Evolutionary conservation across 2,797 vertebrate genomes (phyloP).

Genomic region (Bucorvus abyssinicus): DNA sequence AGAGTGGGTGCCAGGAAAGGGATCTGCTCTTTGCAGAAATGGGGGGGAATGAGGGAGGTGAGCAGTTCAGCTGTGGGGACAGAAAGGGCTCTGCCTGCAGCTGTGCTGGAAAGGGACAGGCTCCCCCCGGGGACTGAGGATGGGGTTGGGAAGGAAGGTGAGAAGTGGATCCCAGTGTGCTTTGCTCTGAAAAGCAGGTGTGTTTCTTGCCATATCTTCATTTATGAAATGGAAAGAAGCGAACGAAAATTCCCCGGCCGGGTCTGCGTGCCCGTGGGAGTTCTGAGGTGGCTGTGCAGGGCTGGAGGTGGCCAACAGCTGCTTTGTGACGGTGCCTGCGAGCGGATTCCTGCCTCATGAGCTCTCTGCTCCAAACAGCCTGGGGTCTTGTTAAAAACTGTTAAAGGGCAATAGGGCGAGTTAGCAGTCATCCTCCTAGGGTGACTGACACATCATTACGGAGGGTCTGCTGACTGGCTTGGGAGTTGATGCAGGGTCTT

Average conservation of each 20-base stretch:
- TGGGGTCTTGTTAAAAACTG: neutral
- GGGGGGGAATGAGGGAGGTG: neutral
- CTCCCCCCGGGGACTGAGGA: neutral
- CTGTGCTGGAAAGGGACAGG: neutral
- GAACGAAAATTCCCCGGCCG: neutral
- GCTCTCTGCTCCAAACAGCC: neutral
- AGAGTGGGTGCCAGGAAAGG: no score
- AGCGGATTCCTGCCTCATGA: neutral
- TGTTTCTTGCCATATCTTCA: neutral
- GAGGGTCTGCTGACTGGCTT: neutral
- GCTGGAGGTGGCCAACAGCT: neutral
- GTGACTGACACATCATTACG: accelerated
- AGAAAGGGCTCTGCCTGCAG: neutral
- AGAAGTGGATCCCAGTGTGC: neutral
- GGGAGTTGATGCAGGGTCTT: neutral
- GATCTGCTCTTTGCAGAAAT: neutral
- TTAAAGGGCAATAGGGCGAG: neutral
- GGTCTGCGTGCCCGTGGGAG: accelerated
- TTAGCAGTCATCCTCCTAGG: neutral
- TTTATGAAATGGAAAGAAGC: neutral
- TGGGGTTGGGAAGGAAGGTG: neutral
- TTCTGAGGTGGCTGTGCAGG: accelerated
- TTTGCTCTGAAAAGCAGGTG: neutral
- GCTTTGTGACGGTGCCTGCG: neutral
- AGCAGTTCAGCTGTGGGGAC: neutral